Conservation (phyloP, 2,797 vertebrate species). For the Notolabrus celidotus region DNA sequence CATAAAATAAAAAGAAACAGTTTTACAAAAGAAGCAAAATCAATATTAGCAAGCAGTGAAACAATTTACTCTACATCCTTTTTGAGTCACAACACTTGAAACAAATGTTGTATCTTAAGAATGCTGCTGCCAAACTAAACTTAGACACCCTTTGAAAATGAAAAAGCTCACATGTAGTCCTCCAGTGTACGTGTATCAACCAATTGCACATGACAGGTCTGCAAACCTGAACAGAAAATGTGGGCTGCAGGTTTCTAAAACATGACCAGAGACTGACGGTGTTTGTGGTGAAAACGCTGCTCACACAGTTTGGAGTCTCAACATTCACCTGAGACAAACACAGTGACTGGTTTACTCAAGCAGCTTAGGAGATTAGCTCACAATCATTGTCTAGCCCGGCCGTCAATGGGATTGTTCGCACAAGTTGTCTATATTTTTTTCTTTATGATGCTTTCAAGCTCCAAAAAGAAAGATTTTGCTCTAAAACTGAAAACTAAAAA, state of each 20-base stretch:
- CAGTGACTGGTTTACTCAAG: slow-evolving; percentile 7
- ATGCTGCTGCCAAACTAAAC: too few species aligned
- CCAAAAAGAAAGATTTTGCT: neutral
- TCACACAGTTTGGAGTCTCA: neutral
- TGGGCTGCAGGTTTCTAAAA: rapidly evolving
- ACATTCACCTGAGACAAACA: slow-evolving; percentile 9
- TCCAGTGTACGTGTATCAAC: too few species aligned
- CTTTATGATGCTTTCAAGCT: neutral
- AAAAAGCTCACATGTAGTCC: too few species aligned
- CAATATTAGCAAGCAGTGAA: too few species aligned
- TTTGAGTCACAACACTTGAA: too few species aligned
- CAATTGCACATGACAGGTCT: neutral
- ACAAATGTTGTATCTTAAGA: too few species aligned
- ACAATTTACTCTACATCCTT: too few species aligned
- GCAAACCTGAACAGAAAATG: neutral
- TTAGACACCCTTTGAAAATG: too few species aligned
- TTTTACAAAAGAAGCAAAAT: too few species aligned
- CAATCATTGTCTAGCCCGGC: neutral
- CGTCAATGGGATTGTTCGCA: slow-evolving; percentile 18
- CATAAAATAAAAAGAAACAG: too few species aligned
- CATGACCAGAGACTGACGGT: neutral
- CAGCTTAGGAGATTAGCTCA: slow-evolving; percentile 31
- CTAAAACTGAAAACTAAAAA: too few species aligned
- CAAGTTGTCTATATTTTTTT: slow-evolving; percentile 25
- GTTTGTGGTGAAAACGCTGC: slow-evolving; percentile 7